Evolutionary conservation across 2,113 vertebrate species (phyloP).

Genomic region (Hyaena hyaena): DNA sequence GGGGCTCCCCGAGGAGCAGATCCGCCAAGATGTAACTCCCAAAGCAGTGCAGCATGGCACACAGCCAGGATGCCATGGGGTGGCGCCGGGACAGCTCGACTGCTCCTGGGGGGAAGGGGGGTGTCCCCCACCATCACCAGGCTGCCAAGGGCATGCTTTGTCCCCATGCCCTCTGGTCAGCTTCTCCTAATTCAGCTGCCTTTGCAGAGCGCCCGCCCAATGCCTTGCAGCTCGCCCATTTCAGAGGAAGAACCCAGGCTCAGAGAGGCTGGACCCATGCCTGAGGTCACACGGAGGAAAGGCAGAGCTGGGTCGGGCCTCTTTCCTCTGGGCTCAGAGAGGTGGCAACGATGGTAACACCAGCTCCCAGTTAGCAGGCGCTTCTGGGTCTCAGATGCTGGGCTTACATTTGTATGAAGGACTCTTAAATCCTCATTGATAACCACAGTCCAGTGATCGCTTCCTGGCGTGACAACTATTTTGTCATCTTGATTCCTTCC

Average conservation of each 20-base stretch:
- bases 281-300: neutral
- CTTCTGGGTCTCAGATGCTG: neutral
- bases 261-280: neutral
- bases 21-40: constrained; percentile 97
- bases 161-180: neutral
- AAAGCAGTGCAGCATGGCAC: constrained; percentile 99
- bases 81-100: constrained; percentile 95
- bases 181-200: neutral
- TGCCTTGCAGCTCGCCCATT: neutral
- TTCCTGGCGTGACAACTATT: neutral
- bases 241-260: neutral
- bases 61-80: constrained; percentile 96
- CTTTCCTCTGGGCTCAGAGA: neutral
- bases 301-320: neutral
- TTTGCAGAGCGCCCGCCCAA: neutral
- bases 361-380: neutral
- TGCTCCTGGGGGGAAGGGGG: constrained; percentile 85
- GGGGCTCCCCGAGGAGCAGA: constrained; percentile 93
- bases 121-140: neutral
- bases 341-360: neutral
- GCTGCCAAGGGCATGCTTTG: no score
- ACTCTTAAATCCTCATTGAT: neutral
- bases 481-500: neutral
- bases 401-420: neutral
- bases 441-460: neutral